A percentile compares a stretch with the other conserved stretches of the same genome.
These are phyloP conservation scores for Nannobrachium achirus DNA, from an alignment of 2,113 vertebrate genomes.

Conservation along the genomic window DNA sequence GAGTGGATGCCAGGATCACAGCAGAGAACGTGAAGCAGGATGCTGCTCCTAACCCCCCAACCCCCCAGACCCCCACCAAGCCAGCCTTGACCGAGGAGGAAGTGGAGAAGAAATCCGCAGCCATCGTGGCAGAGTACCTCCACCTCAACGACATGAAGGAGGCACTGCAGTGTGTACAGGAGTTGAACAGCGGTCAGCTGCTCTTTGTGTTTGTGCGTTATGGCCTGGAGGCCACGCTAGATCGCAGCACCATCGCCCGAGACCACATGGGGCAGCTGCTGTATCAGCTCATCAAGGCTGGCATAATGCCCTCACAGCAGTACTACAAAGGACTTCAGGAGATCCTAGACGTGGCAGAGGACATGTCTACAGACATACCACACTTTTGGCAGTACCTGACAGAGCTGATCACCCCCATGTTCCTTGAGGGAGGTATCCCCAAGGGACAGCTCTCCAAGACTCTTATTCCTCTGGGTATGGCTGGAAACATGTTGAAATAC, in stretches of 20 bases:
- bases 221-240: conserved; percentile 92
- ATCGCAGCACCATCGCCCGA: conserved; percentile 89
- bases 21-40: conserved; percentile 84
- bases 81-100: conserved; percentile 87
- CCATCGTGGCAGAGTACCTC: conserved; percentile 96
- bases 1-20: conserved; percentile 75
- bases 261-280: conserved; percentile 91
- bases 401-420: conserved; percentile 90
- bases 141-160: conserved; percentile 99
- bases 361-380: conserved; percentile 97
- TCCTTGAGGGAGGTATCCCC: conserved; percentile 90
- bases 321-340: conserved; percentile 92
- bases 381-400: conserved; percentile 97
- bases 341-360: conserved; percentile 91
- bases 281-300: conserved; percentile 86
- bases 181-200: conserved; percentile 84
- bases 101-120: conserved; percentile 92
- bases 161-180: conserved; percentile 93
- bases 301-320: conserved; percentile 84
- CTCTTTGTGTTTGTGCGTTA: conserved; percentile 93
- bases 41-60: conserved; percentile 55
- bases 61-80: conserved; percentile 69
- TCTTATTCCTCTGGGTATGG: conserved; percentile 87
- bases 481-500: conserved; percentile 89
- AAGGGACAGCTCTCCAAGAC: conserved; percentile 92